phyloP scores from a whole-genome alignment of 92 coral and sea anemone species.

The Diadumene lineata region DNA sequence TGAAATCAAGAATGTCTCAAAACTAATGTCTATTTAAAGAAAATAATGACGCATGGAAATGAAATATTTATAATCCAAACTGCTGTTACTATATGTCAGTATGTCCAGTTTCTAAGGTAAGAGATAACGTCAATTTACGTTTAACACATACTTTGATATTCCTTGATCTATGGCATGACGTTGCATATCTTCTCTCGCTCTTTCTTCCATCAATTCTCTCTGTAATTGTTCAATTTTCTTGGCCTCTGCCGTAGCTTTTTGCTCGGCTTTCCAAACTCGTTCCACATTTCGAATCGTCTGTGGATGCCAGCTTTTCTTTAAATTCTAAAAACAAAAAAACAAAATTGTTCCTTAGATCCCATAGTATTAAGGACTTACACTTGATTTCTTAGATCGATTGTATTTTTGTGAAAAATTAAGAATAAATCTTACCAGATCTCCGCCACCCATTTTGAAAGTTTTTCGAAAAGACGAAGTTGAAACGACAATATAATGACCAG shows the following conservation, averaged over 20 bases:
- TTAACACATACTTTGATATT: slow-evolving; percentile 63
- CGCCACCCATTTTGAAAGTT: slow-evolving; percentile 87
- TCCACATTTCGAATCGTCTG: slow-evolving; percentile 99
- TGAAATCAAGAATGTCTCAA: too few relatives aligned
- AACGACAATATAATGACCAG: slow-evolving; percentile 3
- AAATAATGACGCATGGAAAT: too few relatives aligned
- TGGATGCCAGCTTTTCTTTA: slow-evolving; percentile 99
- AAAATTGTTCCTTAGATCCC: not conserved
- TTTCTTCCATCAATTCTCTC: slow-evolving; percentile 88
- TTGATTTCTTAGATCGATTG: not conserved
- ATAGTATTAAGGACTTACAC: not conserved
- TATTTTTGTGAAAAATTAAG: not conserved
- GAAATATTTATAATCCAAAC: too few relatives aligned
- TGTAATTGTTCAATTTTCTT: slow-evolving; percentile 96
- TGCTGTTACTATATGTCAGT: too few relatives aligned
- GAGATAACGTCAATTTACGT: not conserved
- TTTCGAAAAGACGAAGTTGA: slow-evolving; percentile 4
- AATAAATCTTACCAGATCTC: slow-evolving; percentile 86
- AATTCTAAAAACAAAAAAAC: slow-evolving; percentile 67
- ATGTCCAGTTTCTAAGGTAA: not conserved
- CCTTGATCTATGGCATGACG: slow-evolving; percentile 97
- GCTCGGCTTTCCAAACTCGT: slow-evolving; percentile 99
- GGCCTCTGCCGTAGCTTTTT: slow-evolving; percentile 94
- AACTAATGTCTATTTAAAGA: too few relatives aligned
- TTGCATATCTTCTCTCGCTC: slow-evolving; percentile 97